Evolutionary conservation across 2,113 vertebrate species (phyloP).

Genomic region (Neogobius melanostomus): DNA sequence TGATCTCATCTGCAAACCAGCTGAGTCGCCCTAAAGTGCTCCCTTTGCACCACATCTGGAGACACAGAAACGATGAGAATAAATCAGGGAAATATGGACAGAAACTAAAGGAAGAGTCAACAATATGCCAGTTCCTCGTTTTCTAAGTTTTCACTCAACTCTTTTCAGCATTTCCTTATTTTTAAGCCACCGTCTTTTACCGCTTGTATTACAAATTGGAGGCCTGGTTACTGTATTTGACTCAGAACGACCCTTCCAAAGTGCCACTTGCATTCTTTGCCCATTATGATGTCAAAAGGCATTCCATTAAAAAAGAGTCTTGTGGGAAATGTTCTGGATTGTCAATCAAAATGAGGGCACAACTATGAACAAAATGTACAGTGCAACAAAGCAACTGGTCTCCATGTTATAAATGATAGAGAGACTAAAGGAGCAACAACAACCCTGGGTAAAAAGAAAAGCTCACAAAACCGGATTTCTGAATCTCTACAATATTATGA

Average conservation of each 20-base stretch:
- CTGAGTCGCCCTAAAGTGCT: conserved; percentile 48
- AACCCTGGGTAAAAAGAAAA: too few species aligned
- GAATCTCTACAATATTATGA: too few species aligned
- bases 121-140: conserved; percentile 24
- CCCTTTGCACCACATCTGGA: conserved; percentile 38
- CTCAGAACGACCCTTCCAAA: neutral
- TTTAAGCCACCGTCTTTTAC: neutral
- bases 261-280: neutral
- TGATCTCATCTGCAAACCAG: conserved; percentile 64
- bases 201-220: too few species aligned
- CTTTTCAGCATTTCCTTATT: conserved; percentile 29
- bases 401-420: neutral
- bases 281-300: neutral
- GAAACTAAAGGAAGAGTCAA: conserved; percentile 12
- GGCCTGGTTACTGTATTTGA: neutral
- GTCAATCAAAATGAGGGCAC: neutral
- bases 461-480: too few species aligned
- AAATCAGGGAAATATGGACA: conserved; percentile 6
- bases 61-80: conserved; percentile 11
- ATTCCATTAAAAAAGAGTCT: neutral
- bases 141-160: conserved; percentile 11
- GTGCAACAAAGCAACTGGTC: neutral
- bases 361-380: neutral
- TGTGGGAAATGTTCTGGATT: neutral
- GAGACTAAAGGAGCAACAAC: neutral